Conservation (phyloP, 2,113 vertebrate species). For the Zootoca vivipara region DNA sequence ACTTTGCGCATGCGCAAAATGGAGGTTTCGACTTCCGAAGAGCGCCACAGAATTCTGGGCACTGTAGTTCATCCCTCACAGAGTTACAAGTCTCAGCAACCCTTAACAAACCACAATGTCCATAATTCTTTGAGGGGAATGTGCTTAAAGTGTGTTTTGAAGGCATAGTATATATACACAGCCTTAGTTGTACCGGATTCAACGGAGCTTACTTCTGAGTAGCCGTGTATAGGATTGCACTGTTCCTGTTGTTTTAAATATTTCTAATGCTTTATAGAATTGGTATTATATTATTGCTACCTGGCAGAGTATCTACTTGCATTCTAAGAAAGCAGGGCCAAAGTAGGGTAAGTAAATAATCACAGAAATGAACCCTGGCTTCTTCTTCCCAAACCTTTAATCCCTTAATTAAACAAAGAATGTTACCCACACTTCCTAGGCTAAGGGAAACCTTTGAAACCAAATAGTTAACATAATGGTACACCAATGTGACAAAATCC, state of each 20-base stretch:
- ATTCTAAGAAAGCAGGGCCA: background rate
- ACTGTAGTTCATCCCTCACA: no score
- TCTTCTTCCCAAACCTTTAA: conserved; percentile 10
- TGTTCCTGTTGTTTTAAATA: background rate
- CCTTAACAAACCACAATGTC: no score
- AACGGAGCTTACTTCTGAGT: no score
- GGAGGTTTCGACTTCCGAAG: no score
- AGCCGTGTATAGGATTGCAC: no score
- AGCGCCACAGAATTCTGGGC: no score
- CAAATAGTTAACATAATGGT: conserved; percentile 45
- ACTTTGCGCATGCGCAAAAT: no score
- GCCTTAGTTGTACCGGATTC: no score
- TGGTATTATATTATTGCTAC: background rate
- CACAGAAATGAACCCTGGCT: background rate
- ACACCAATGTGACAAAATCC: conserved; percentile 41
- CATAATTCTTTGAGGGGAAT: no score
- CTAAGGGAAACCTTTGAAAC: conserved; percentile 24
- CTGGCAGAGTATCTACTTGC: background rate
- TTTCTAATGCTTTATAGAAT: background rate
- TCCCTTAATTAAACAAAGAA: conserved; percentile 31
- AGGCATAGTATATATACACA: no score
- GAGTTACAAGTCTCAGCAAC: no score
- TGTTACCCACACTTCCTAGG: conserved; percentile 16
- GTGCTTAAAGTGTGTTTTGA: no score
- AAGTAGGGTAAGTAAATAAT: background rate